These are phyloP conservation scores for Myotis pilosus DNA, from an alignment of 2,797 vertebrate species.

Conservation along the genomic window DNA sequence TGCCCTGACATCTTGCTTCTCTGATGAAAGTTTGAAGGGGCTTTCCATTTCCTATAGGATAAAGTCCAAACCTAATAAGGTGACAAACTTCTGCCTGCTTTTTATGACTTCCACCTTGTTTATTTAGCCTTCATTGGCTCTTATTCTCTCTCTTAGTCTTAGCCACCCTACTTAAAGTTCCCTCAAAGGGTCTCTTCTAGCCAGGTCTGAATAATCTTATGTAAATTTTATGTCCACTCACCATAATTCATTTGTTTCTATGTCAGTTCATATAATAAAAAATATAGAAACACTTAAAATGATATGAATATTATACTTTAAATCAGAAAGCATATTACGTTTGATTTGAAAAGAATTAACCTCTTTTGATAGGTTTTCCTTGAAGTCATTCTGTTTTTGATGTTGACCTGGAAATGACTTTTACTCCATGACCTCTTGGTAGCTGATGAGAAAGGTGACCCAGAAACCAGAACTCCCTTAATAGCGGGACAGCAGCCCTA, in stretches of 20 bases:
- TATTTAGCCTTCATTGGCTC: neutral
- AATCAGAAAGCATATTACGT: neutral
- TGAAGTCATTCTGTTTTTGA: slow-evolving; percentile 13
- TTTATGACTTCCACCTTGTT: neutral
- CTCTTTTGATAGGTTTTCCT: neutral
- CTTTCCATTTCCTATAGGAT: neutral
- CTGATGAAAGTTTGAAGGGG: neutral
- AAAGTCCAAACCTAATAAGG: neutral
- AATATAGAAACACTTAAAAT: neutral
- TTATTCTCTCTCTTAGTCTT: neutral
- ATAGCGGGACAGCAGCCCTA: neutral
- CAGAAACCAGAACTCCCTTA: neutral
- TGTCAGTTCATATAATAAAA: slow-evolving; percentile 37
- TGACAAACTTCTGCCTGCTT: neutral
- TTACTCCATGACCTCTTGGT: neutral
- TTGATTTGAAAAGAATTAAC: slow-evolving; percentile 26
- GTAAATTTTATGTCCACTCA: neutral
- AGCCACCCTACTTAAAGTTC: neutral
- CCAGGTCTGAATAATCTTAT: neutral
- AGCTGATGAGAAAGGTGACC: neutral
- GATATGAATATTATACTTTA: neutral
- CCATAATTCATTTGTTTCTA: neutral
- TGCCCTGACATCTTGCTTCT: neutral
- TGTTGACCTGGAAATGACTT: neutral
- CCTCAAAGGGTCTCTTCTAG: neutral